A percentile compares a stretch with the other conserved stretches of the same genome.
Evolutionary conservation across 2,113 vertebrate genomes (phyloP).

Genomic region (Galemys pyrenaicus): DNA sequence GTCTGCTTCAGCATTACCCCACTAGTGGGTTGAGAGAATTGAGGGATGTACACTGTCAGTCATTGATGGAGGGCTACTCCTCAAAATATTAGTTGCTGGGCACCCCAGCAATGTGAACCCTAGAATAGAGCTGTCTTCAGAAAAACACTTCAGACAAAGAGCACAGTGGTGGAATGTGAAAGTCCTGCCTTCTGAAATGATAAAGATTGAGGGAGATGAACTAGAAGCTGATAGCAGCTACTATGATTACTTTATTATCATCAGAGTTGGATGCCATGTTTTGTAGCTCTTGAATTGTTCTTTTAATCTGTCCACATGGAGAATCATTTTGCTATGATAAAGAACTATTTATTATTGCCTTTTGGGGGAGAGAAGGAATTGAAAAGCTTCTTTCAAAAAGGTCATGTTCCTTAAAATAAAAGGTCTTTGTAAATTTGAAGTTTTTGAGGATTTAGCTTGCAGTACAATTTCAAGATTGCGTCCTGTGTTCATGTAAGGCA

Average conservation of each 20-base stretch:
- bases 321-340: slow-evolving; percentile 41
- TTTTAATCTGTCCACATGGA: slow-evolving; percentile 34
- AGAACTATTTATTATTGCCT: slow-evolving; percentile 44
- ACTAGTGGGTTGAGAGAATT: fast-evolving
- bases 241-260: neutral
- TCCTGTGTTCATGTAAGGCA: slow-evolving; percentile 12
- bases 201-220: neutral
- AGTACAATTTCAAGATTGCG: slow-evolving; percentile 30
- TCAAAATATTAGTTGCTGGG: neutral
- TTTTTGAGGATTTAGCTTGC: slow-evolving; percentile 56
- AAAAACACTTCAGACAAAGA: neutral
- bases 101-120: neutral
- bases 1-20: neutral
- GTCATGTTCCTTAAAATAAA: slow-evolving; percentile 70
- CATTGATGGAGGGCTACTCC: neutral
- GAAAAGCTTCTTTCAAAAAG: slow-evolving; percentile 61
- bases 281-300: neutral
- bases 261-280: neutral
- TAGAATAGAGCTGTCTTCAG: neutral
- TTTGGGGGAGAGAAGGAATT: slow-evolving; percentile 26
- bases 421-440: slow-evolving; percentile 44
- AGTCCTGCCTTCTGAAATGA: neutral
- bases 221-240: neutral
- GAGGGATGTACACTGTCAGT: neutral
- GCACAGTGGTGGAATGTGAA: too few relatives aligned